These are phyloP conservation scores for Corythornis madagascariensis DNA, from an alignment of 2,113 vertebrate species.

Conservation along the genomic window DNA sequence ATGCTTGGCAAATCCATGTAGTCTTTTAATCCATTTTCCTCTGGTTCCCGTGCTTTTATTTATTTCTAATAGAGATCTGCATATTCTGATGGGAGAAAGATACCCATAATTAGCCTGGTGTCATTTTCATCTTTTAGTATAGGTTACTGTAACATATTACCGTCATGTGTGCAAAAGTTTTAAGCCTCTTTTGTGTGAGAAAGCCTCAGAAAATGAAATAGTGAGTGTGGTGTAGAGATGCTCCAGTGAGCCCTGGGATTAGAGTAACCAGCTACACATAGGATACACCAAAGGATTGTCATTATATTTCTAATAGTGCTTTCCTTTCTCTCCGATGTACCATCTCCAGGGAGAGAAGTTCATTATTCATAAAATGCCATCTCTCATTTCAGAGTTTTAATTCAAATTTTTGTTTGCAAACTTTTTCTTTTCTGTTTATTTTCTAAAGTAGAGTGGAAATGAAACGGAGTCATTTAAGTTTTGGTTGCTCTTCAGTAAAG, in stretches of 20 bases:
- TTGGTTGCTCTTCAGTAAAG: not conserved
- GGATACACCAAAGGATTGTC: fast-evolving
- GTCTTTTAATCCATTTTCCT: not conserved
- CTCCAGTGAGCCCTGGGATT: not conserved
- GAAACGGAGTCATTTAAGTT: not conserved
- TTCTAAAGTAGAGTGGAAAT: not conserved
- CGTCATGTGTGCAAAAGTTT: not conserved
- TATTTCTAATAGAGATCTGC: not conserved
- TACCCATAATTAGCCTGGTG: not conserved
- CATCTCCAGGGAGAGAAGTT: not conserved
- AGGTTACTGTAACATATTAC: not conserved
- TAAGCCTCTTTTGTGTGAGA: fast-evolving
- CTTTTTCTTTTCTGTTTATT: not conserved
- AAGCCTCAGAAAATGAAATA: not conserved
- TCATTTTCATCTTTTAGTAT: not conserved
- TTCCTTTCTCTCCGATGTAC: not conserved
- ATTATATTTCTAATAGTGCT: not conserved
- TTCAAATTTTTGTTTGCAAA: not conserved
- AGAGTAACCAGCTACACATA: not conserved
- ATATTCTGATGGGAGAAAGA: not conserved
- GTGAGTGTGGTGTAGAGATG: not conserved
- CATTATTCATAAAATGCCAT: not conserved
- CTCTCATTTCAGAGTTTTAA: not conserved
- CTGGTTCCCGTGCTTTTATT: not conserved
- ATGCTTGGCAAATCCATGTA: not conserved